Base-by-base conservation (phyloP, 2,888 invertebrate genomes). In the Thysanoteuthis rhombus region DNA sequence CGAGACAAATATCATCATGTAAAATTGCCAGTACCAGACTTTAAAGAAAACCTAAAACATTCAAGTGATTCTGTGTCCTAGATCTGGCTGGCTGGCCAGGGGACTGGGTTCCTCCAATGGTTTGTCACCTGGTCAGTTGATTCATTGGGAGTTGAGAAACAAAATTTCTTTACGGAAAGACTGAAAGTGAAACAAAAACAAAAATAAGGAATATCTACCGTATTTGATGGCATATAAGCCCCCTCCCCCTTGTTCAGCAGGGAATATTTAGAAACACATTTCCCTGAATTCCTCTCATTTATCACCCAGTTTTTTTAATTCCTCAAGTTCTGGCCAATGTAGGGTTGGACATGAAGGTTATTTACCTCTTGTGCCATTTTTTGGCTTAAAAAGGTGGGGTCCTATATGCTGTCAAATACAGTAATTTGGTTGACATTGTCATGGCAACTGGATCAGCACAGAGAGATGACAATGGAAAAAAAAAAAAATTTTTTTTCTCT, bases 1-100 rank as follows among this genome's bases (percentile, higher is more conserved):
- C 40, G 75, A 28, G 94, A 93, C 39, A 93, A 93, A 94, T 45
- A 75, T n/a, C 45, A 40, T 90, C 93, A 19, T 39, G 94, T 92
- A 38, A 94, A 94, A 92, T 92, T 94, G 25, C 95, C 95, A 28
- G 94, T 95, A 19, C 95, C 95, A 90, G 94, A 94, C 92, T 95
- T 95, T 92, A 94, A 94, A 40, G 94, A 94, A 93, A 94, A 94
- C 90, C 93, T 94, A 36, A 94, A 94, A 39, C 75, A 93, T 22
- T 92, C 92, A 0, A 45, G 12, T 92, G 92, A 92, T 92, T 92
- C 45, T 32, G 40, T 45, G 45, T 92, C 92, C 40, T 92, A 92
- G 92, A 75, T 75, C n/a, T 75, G 75, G 75, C 75, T 16, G 75
- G 36, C 75, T 75, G 75, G 36, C n/a, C 75, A 75, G n/a, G 36